Base-by-base conservation (phyloP, 2,113 vertebrate species). In the Pelodiscus sinensis region DNA sequence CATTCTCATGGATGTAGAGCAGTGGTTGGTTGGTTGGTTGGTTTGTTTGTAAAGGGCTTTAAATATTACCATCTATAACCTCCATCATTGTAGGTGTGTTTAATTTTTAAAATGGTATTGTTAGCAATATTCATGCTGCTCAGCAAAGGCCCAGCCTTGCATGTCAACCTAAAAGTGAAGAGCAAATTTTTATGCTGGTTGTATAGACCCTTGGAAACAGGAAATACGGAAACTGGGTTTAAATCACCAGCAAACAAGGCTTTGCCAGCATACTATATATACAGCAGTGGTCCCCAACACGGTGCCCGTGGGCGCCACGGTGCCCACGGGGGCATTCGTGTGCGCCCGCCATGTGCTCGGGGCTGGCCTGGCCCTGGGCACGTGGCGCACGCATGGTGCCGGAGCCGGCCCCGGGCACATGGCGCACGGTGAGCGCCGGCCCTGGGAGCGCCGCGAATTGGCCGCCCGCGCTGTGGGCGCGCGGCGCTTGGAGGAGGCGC, bases 261-360 rank as follows among this genome's bases (percentile, higher is more conserved):
- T 95, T 82, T 90, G 93, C 89, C 92, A 95, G 73, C 96, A 94
- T n/a, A n/a, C n/a, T n/a, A n/a, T n/a, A n/a, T n/a, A n/a, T n/a
- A n/a, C n/a, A n/a, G n/a, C n/a, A n/a, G n/a, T n/a, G n/a, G n/a
- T n/a, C n/a, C n/a, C n/a, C n/a, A n/a, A n/a, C n/a, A n/a, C n/a
- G n/a, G n/a, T n/a, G n/a, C n/a, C n/a, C n/a, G n/a, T n/a, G n/a
- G n/a, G n/a, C n/a, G n/a, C n/a, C n/a, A n/a, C n/a, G n/a, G n/a
- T n/a, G n/a, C n/a, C n/a, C n/a, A n/a, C n/a, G n/a, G n/a, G n/a
- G n/a, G n/a, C n/a, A n/a, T n/a, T n/a, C n/a, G n/a, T n/a, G n/a
- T n/a, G n/a, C n/a, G n/a, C n/a, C n/a, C n/a, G n/a, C n/a, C n/a
- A n/a, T n/a, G n/a, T n/a, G n/a, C n/a, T n/a, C n/a, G n/a, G n/a